Evolutionary conservation across 2,888 invertebrate genomes (phyloP), one percentile per base, ranked within the genome.

Genomic region (Drosophila longiperda): DNA sequence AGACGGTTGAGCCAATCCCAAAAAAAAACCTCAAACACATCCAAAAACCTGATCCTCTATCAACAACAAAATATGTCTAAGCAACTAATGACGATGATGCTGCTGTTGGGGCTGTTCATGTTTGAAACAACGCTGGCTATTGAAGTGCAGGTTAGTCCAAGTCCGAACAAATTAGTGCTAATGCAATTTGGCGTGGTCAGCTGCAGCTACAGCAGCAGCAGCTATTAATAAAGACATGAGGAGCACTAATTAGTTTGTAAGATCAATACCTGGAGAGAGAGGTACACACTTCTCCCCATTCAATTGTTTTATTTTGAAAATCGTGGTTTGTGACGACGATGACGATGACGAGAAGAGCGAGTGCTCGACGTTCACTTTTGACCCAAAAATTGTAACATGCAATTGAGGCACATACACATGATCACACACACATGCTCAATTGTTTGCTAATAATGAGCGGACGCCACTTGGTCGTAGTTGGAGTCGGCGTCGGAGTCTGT

Each of bases 381-480:
- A 92, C 92, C 92, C 90, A 92, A 91, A 91, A 92, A 88, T 76
- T 87, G 89, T 86, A 87, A 77, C 90, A 75, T 83, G 89, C 84
- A 85, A 86, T 80, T 80, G 75, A 70, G 61, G 67, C 77, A 76
- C 36, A 73, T 42, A 64, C 36, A 45, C 23, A 45, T 20, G 15
- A 23, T 54, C 53, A 72, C 20, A 61, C 48, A 15, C 26, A 58
- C 40, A 66, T 73, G 77, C 73, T 65, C 73, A 84, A 80, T 84
- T 82, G 76, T 82, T 80, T 77, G 73, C 81, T 72, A 81, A 81
- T 82, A 79, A 83, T 73, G 70, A 79, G 66, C 61, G 54, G 55
- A 66, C 53, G 67, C 58, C 74, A 59, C 63, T 64, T 36, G 64
- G 60, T 38, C 12, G 33, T 48, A 20, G 53, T 55, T 20, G 65